Evolutionary conservation across 2,888 invertebrate genomes (phyloP).

Genomic region (Apamea epomidion): DNA sequence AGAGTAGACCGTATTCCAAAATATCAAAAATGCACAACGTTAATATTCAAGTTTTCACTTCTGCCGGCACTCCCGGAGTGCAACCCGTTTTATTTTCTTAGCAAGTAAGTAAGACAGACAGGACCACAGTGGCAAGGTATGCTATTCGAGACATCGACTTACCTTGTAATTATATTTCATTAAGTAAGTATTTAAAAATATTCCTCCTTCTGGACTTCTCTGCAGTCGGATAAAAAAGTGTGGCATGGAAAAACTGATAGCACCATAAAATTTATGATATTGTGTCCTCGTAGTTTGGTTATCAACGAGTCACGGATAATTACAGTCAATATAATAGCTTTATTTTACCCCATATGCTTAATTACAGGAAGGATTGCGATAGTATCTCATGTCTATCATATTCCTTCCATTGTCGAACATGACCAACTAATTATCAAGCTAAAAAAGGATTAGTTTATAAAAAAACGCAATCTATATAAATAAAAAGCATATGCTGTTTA

Average conservation of each 20-base stretch:
- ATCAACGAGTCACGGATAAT: constrained; percentile 2
- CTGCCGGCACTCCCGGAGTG: too few species aligned
- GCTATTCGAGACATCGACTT: not conserved
- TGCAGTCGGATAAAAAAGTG: not conserved
- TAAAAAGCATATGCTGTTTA: not conserved
- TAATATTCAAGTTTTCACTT: too few species aligned
- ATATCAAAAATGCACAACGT: too few species aligned
- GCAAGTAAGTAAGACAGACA: not conserved
- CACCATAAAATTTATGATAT: not conserved
- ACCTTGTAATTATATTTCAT: not conserved
- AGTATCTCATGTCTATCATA: not conserved
- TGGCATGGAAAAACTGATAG: not conserved
- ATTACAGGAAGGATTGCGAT: constrained; percentile 1
- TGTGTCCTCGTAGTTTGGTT: not conserved
- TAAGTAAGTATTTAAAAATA: not conserved
- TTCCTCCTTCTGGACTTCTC: not conserved
- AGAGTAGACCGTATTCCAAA: too few species aligned
- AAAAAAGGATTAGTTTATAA: not conserved
- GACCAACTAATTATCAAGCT: not conserved
- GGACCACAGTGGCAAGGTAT: not conserved
- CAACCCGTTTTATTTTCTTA: too few species aligned
- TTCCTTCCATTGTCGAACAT: constrained; percentile 9
- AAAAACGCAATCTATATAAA: not conserved
- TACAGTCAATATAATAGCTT: constrained; percentile 8
- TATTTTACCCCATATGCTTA: not conserved